Percentiles rank a stretch among this genome's conserved stretches.
Conservation (phyloP, 2,888 invertebrate genomes). For the Meiosimyza decipiens region DNA sequence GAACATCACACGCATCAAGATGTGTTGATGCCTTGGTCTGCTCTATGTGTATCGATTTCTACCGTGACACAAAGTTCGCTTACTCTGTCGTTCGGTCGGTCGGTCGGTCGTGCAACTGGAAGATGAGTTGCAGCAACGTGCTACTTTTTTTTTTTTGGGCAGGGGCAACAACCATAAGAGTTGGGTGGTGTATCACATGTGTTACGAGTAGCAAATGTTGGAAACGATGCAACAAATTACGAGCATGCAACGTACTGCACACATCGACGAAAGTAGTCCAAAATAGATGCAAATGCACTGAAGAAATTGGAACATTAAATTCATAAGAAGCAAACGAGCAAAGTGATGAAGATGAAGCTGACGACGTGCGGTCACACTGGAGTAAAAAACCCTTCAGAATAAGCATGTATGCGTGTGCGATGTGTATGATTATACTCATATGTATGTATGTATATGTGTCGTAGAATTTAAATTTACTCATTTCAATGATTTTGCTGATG, state of each 20-base stretch:
- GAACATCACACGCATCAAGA: slow-evolving; percentile 9
- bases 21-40: background rate
- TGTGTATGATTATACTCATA: background rate
- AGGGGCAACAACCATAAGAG: background rate
- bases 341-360: slow-evolving; percentile 1
- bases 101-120: background rate
- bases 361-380: slow-evolving; percentile 1
- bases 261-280: background rate
- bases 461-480: slow-evolving; percentile 18
- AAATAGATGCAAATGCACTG: background rate
- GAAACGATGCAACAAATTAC: slow-evolving; percentile 21
- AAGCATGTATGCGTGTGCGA: slow-evolving; percentile 1
- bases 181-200: background rate
- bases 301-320: slow-evolving; percentile 1
- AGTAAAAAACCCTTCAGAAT: background rate
- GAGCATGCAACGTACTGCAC: slow-evolving; percentile 9
- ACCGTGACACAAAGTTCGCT: slow-evolving; percentile 4
- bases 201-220: slow-evolving; percentile 13
- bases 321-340: slow-evolving; percentile 7
- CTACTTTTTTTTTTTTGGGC: too few species aligned
- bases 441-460: background rate
- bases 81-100: background rate
- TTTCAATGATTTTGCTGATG: slow-evolving; percentile 21
- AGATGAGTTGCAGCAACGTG: too few species aligned
- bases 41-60: slow-evolving; percentile 15